Evolutionary conservation across 2,113 vertebrate genomes (phyloP), one percentile per base, ranked within the genome.

Genomic region (Ammodytes dubius): DNA sequence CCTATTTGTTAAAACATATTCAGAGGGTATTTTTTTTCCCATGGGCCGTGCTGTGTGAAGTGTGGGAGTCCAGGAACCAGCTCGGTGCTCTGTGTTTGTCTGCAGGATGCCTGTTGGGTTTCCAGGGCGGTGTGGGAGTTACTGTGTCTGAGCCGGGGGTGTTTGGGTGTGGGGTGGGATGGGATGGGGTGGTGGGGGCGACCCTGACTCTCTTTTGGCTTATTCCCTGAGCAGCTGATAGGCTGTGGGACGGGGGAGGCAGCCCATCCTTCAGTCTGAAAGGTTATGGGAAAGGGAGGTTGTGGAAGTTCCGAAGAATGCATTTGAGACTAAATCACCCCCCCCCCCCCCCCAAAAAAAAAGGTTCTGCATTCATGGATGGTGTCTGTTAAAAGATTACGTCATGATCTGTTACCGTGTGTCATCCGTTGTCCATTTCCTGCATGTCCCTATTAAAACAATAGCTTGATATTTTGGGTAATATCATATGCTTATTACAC

Each of bases 121-220:
- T 93, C 92, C 91, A 92, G 83, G 91, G 91, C 74, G 90, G 85
- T 92, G 79, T 92, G 79, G 88, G 90, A 92, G 90, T 78, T 82
- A 79, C 79, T 70, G 27, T 39, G 88, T 87, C 87, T 89, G 89
- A 81, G 84, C 73, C 70, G 59, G 66, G 63, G 84, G 60, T 91
- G 27, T 27, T 27, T 27, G 27, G 27, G 27, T 27, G 27, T 27
- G 27, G 27, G 27, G 27, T 27, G 27, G 27, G 27, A 27, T 27
- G 27, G 27, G 27, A 27, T 27, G 27, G 27, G 27, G 27, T 27
- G 27, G 27, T 27, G 27, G 27, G 27, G 27, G 27, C 27, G 88
- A 93, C 90, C 91, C 91, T 89, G 86, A 90, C 90, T 89, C 88
- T 91, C 74, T 90, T 83, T 15, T 68, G 74, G 65, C 77, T 58